Conservation (phyloP, 2,797 vertebrate genomes). For the Calcarius lapponicus region DNA sequence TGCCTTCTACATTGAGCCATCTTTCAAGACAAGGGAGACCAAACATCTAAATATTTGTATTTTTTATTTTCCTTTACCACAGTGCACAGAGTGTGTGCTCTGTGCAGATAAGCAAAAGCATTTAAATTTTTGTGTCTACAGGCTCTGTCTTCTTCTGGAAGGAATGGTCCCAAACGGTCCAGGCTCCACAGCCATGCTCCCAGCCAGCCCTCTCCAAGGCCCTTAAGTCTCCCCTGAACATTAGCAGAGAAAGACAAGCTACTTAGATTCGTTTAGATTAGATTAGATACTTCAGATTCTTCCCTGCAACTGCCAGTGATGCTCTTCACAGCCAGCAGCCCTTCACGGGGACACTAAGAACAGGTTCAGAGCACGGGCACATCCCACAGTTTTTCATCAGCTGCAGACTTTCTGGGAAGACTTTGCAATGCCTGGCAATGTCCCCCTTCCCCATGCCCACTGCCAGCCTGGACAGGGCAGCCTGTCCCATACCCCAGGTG, state of each 20-base stretch:
- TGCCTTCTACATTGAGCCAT: not conserved
- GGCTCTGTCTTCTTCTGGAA: not conserved
- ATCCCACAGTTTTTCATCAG: not conserved
- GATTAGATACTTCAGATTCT: not conserved
- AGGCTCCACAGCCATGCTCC: not conserved
- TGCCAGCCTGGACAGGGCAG: not conserved
- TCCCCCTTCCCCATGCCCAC: not conserved
- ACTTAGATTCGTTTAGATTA: not conserved
- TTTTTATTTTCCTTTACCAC: not conserved
- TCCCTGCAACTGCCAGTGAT: not conserved
- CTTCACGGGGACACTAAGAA: not conserved
- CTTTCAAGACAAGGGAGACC: not conserved
- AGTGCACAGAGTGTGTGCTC: not conserved
- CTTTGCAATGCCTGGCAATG: not conserved
- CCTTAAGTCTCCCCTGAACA: not conserved
- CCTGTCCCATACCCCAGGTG: fast-evolving
- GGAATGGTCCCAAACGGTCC: fast-evolving
- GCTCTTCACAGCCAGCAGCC: not conserved
- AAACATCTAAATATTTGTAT: not conserved
- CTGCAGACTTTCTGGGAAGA: not conserved
- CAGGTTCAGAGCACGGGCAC: not conserved
- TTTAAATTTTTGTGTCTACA: not conserved
- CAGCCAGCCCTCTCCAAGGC: not conserved
- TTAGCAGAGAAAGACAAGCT: not conserved
- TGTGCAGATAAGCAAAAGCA: not conserved